Base-by-base conservation (phyloP, 2,888 invertebrate genomes). In the Dastarcus helophoroides region DNA sequence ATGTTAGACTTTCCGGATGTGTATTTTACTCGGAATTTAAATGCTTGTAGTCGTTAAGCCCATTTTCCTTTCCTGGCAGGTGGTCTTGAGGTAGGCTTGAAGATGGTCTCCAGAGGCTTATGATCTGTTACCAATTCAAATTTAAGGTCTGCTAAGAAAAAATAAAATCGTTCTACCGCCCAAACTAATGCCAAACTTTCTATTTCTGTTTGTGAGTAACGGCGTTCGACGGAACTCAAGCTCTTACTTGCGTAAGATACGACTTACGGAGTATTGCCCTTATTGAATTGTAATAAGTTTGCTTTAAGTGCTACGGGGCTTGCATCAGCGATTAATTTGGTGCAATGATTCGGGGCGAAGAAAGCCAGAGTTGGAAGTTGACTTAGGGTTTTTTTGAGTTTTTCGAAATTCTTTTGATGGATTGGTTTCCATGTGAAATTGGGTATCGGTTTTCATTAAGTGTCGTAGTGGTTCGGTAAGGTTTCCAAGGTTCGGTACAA, bases 141-240 rank as follows among this genome's bases (percentile, higher is more conserved):
- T 3, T 48, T 39, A 7, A 53, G 35, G 7, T 63, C 65, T 37
- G 44, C 51, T 3, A 64, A 26, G 38, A 58, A 64, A 17, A 48
- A 43, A 32, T 58, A 47, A 40, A 62, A 65, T 33, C 51, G 46
- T 32, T 56, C 52, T 6, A 60, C 51, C 3, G 51, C 57, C 44
- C 49, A 64, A 7, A 62, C 46, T 3, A 62, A 37, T 7, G 52
- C 51, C 8, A 61, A 42, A 12, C 55, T 58, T 40, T 54, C 52
- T 29, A 48, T 49, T 37, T 55, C 56, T 1, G 50, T 50, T 37
- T 56, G 51, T 3, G 46, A 63, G 39, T 56, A 52, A 13, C 46
- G 23, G 12, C 35, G 19, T 35, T 48, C 47, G 4, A 33, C 28
- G 2, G 31, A 29, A 9, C 44, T 36, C 10, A 50, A 34, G 28